Conservation (phyloP, 2,888 invertebrate species). For the Colletes collaris region DNA sequence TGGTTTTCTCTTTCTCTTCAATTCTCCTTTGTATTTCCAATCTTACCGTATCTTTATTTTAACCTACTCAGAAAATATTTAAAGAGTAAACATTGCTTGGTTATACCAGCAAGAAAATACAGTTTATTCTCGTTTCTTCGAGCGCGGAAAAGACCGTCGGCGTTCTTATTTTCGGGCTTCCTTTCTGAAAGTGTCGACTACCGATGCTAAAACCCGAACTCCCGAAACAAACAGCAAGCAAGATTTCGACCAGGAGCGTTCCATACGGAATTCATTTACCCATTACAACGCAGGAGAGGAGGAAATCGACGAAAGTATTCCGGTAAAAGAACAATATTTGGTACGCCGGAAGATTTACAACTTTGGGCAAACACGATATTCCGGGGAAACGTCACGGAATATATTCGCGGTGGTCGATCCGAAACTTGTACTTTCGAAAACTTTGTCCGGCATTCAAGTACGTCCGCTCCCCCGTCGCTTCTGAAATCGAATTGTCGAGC, state of each 20-base stretch:
- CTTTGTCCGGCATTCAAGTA: slow-evolving; percentile 22
- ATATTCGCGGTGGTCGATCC: slow-evolving; percentile 27
- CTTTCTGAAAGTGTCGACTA: no score
- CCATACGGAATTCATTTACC: slow-evolving; percentile 7
- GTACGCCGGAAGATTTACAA: slow-evolving; percentile 13
- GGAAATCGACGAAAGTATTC: background rate
- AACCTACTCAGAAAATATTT: no score
- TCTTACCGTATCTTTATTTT: no score
- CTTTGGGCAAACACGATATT: slow-evolving; percentile 31
- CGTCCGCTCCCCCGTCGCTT: background rate
- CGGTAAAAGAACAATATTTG: slow-evolving; percentile 14
- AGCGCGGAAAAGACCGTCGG: no score
- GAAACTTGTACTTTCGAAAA: slow-evolving; percentile 35
- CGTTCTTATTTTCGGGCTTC: no score
- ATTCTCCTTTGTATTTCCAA: no score
- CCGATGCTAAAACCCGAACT: no score
- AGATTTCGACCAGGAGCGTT: background rate
- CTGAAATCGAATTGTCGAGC: slow-evolving; percentile 47
- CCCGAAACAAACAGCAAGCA: no score
- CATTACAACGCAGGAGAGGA: background rate
- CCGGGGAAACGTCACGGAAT: slow-evolving; percentile 13
- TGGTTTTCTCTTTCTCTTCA: no score
- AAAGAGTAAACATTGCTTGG: no score
- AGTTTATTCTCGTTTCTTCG: no score
- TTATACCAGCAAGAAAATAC: no score